phyloP scores from a whole-genome alignment of 2,797 vertebrate species.

The Syngnathus acus region DNA sequence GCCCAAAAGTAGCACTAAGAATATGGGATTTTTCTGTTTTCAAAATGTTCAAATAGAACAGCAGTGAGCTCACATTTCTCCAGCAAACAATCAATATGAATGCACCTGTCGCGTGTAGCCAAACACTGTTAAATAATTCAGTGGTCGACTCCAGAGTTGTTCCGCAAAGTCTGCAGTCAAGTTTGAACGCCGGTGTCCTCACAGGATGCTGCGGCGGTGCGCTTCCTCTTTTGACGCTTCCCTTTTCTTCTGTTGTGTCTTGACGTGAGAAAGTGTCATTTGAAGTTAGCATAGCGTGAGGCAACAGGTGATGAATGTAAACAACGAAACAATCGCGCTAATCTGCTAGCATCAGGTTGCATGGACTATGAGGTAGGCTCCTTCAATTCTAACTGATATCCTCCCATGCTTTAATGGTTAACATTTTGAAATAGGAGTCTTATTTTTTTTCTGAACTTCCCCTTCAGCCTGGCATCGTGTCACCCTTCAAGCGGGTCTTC shows the following conservation, averaged over 20 bases:
- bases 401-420: no score
- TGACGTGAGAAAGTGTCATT: constrained; percentile 33
- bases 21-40: no score
- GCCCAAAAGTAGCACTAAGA: no score
- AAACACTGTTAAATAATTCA: constrained; percentile 49
- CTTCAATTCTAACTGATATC: neutral
- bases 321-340: neutral
- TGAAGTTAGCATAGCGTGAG: constrained; percentile 9
- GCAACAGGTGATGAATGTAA: constrained; percentile 35
- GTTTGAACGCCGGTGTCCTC: constrained; percentile 39
- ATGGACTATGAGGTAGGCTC: constrained; percentile 75
- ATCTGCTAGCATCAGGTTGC: constrained; percentile 14
- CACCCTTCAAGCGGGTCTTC: constrained; percentile 97
- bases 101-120: constrained; percentile 25
- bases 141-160: neutral
- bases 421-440: no score
- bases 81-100: constrained; percentile 53
- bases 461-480: constrained; percentile 88
- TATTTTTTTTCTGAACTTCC: neutral
- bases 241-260: constrained; percentile 23
- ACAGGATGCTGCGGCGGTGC: constrained; percentile 76
- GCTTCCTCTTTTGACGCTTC: constrained; percentile 69
- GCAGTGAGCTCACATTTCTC: constrained; percentile 46
- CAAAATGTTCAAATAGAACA: neutral
- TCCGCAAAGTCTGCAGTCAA: constrained; percentile 7